These are phyloP conservation scores for Prostheceraeus crozeri DNA, from an alignment of 2,888 invertebrate species.

Conservation along the genomic window DNA sequence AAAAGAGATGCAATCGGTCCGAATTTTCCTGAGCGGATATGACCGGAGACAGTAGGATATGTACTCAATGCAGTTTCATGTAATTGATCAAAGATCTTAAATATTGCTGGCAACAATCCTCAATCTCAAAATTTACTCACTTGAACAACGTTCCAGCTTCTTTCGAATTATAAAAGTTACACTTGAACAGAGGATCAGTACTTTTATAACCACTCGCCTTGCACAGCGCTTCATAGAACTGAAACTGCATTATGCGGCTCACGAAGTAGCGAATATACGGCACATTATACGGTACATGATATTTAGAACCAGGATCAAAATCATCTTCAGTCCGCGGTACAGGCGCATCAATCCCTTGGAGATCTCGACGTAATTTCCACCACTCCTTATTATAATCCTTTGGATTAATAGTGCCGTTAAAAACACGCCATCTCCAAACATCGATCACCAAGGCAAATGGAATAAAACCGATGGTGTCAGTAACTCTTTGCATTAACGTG, in stretches of 20 bases:
- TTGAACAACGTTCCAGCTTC: slow-evolving; percentile 37
- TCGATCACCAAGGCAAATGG: slow-evolving; percentile 58
- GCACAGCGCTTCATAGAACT: slow-evolving; percentile 45
- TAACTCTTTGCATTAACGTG: slow-evolving; percentile 47
- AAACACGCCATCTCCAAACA: slow-evolving; percentile 58
- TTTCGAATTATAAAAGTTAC: slow-evolving; percentile 44
- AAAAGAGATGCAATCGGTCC: too few species aligned
- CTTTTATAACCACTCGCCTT: slow-evolving; percentile 40
- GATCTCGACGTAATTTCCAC: slow-evolving; percentile 57
- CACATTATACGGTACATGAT: slow-evolving; percentile 13
- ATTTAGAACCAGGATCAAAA: slow-evolving; percentile 19
- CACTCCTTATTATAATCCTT: slow-evolving; percentile 55
- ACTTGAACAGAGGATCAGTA: slow-evolving; percentile 42
- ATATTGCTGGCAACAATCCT: too few species aligned
- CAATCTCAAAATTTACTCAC: too few species aligned
- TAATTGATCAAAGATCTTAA: too few species aligned
- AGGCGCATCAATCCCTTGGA: slow-evolving; percentile 13
- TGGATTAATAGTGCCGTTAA: slow-evolving; percentile 47
- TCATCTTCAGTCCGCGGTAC: background rate
- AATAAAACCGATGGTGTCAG: slow-evolving; percentile 57
- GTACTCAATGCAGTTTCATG: too few species aligned
- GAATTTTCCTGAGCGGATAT: too few species aligned
- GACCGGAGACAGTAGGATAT: too few species aligned
- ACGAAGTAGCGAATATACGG: slow-evolving; percentile 43
- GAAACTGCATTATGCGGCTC: slow-evolving; percentile 45